These are phyloP conservation scores for Drosophila basisetae DNA, from an alignment of 2,888 invertebrate species.

Conservation along the genomic window DNA sequence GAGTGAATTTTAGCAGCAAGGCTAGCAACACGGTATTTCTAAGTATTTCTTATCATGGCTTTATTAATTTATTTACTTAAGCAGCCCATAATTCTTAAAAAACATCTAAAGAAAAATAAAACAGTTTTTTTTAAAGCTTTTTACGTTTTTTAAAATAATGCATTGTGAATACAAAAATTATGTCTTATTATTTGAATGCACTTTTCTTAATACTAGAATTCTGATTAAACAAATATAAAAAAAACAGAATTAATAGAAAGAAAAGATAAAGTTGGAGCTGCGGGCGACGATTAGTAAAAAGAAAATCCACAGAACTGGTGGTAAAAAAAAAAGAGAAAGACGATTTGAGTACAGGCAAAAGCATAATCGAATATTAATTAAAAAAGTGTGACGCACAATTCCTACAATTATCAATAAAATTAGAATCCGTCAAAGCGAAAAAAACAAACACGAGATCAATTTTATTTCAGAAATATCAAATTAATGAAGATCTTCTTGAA, in stretches of 20 bases:
- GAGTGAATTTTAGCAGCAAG: neutral
- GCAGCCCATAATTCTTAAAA: neutral
- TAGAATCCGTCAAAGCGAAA: neutral
- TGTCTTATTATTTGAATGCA: neutral
- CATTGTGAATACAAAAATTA: neutral
- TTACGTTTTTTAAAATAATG: neutral
- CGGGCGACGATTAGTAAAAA: neutral
- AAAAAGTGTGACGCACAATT: neutral
- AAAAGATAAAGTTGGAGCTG: neutral
- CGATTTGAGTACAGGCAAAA: neutral
- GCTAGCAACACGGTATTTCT: neutral
- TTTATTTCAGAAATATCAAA: neutral
- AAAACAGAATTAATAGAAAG: neutral
- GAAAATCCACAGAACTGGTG: neutral
- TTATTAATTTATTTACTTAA: neutral
- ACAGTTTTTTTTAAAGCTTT: too few relatives aligned
- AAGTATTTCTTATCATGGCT: neutral
- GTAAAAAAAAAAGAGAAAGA: neutral
- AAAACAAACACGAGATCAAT: neutral
- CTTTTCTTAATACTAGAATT: neutral
- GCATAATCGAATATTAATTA: neutral
- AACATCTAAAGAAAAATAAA: too few relatives aligned
- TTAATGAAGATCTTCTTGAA: neutral
- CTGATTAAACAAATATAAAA: neutral
- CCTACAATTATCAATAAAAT: neutral